Conservation (phyloP, 2,113 vertebrate genomes). For the Cathartes aura region DNA sequence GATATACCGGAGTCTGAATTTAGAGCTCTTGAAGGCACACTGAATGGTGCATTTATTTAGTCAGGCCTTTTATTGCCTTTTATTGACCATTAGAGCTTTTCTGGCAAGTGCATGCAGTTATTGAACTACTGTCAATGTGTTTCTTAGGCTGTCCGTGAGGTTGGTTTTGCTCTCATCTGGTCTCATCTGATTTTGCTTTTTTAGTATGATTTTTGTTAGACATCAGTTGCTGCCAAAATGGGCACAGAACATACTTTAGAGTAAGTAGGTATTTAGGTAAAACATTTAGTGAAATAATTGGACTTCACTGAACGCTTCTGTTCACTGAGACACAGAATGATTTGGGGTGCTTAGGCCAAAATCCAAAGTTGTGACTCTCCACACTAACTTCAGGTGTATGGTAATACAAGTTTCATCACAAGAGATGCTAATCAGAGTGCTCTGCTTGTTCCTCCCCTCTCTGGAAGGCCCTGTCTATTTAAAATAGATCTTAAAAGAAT, state of each 20-base stretch:
- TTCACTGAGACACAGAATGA: background rate
- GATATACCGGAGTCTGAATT: background rate
- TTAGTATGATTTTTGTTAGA: background rate
- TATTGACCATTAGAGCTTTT: background rate
- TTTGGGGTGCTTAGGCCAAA: background rate
- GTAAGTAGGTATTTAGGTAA: background rate
- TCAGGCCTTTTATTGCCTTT: background rate
- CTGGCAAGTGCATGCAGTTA: background rate
- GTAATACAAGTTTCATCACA: background rate
- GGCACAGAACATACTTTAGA: background rate
- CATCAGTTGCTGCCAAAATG: background rate
- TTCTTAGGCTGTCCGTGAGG: background rate
- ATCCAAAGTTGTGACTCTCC: background rate
- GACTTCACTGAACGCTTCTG: background rate
- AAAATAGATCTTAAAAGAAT: background rate
- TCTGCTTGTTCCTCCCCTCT: background rate
- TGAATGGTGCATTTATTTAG: background rate
- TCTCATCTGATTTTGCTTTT: background rate
- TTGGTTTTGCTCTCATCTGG: background rate
- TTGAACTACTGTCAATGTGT: background rate
- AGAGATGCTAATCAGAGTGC: background rate
- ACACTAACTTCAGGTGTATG: background rate
- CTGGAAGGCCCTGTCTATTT: background rate
- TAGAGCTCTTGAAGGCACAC: background rate
- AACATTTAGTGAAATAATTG: background rate